A percentile compares a stretch with the other conserved stretches of the same genome.
phyloP scores from a whole-genome alignment of 2,797 vertebrate species.

The Mormyrops attenuatus region DNA sequence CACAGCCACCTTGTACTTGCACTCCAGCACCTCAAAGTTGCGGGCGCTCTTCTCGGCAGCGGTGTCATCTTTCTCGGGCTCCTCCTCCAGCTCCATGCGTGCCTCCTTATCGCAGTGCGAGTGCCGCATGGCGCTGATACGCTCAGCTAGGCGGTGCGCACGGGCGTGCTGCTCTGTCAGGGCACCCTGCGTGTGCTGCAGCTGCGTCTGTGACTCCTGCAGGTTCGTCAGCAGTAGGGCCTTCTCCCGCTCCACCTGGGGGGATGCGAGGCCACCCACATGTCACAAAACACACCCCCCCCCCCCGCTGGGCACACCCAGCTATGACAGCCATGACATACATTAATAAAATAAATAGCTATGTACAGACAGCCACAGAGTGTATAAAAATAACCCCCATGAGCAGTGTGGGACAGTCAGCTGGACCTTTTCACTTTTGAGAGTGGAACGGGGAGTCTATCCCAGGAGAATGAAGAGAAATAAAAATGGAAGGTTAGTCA shows the following conservation, averaged over 20 bases:
- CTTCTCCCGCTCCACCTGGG: constrained; percentile 88
- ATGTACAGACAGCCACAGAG: neutral
- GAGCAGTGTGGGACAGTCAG: neutral
- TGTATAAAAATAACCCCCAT: neutral
- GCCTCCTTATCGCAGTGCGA: constrained; percentile 65
- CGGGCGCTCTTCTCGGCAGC: constrained; percentile 72
- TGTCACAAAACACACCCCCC: neutral
- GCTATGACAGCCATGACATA: neutral
- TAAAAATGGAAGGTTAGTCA: neutral
- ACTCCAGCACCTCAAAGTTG: constrained; percentile 84
- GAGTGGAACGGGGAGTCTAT: neutral
- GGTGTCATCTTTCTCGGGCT: constrained; percentile 55
- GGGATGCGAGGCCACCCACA: constrained; percentile 13
- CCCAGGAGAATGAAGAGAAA: neutral
- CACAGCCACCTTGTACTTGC: constrained; percentile 90
- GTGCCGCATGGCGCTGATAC: constrained; percentile 67
- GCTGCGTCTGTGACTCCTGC: constrained; percentile 84
- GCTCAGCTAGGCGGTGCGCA: constrained; percentile 74
- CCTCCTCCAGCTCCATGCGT: constrained; percentile 53
- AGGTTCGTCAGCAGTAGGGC: constrained; percentile 73
- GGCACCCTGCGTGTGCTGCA: constrained; percentile 86
- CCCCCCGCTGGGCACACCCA: neutral
- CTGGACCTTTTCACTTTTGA: neutral
- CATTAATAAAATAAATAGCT: neutral
- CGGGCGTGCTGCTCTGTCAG: constrained; percentile 83